A percentile compares a stretch with the other conserved stretches of the same genome.
phyloP scores from a whole-genome alignment of 2,888 invertebrate species.

The Linnaemya vulpina region DNA sequence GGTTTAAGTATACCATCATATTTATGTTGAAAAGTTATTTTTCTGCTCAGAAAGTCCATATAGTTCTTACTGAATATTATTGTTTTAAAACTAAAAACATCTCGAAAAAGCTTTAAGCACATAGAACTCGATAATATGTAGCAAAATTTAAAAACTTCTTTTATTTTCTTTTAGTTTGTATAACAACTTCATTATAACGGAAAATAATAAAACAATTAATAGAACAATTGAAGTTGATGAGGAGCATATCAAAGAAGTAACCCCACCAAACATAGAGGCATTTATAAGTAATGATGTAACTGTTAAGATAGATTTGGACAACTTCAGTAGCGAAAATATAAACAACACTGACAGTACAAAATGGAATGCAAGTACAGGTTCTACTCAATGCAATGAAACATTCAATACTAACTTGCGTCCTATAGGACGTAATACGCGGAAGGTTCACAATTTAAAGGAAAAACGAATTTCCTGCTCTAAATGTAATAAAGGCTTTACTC shows the following conservation, averaged over 20 bases:
- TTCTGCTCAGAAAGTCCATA: no score
- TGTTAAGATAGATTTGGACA: background rate
- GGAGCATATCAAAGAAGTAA: background rate
- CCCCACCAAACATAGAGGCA: conserved; percentile 1
- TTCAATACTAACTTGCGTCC: background rate
- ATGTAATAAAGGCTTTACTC: background rate
- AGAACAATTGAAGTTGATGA: background rate
- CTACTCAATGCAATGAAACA: background rate
- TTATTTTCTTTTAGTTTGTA: conserved; percentile 5
- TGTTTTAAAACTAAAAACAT: no score
- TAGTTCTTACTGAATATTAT: no score
- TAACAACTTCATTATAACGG: background rate
- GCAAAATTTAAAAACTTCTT: background rate
- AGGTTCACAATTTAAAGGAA: background rate
- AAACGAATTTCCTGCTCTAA: background rate
- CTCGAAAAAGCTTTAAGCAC: no score
- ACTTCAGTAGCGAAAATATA: background rate
- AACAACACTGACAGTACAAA: background rate
- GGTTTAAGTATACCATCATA: no score
- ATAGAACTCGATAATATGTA: background rate
- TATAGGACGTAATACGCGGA: background rate
- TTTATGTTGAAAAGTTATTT: no score
- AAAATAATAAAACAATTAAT: background rate
- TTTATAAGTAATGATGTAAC: background rate
- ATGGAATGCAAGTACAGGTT: background rate